Conservation (phyloP, 1,140 invertebrate genomes). For the Cheumatopsyche charites region DNA sequence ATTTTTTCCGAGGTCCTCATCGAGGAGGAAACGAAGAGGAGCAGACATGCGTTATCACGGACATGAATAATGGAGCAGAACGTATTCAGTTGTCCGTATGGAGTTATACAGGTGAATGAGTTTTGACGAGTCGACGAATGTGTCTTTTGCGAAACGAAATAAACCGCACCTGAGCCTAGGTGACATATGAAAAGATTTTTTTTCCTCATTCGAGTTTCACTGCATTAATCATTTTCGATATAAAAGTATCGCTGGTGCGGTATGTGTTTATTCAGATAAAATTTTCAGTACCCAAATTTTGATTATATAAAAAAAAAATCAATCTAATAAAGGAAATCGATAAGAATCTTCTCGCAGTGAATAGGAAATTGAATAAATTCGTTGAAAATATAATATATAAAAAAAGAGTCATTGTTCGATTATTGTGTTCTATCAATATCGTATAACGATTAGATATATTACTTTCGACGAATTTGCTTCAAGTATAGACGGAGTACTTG, state of each 20-base stretch:
- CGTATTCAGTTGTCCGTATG: constrained; percentile 28
- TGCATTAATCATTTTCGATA: no score
- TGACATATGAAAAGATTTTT: no score
- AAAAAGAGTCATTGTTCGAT: no score
- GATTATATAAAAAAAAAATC: no score
- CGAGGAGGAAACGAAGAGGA: constrained; percentile 17
- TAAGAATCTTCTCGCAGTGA: constrained; percentile 1
- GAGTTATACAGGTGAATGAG: constrained; percentile 27
- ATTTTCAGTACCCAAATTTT: no score
- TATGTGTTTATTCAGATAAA: no score
- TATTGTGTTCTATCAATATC: no score
- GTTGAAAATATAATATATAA: no score
- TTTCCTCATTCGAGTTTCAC: no score
- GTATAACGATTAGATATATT: no score
- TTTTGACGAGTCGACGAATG: constrained; percentile 30
- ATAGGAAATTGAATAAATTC: neutral
- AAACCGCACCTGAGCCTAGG: constrained; percentile 15
- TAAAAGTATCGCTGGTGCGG: no score
- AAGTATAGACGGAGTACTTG: no score
- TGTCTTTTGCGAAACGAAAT: constrained; percentile 8
- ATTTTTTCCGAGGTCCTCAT: constrained; percentile 1
- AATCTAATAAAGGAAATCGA: constrained; percentile 17
- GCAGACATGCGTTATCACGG: constrained; percentile 26
- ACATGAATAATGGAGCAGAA: constrained; percentile 31
- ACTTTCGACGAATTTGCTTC: neutral